Evolutionary conservation across 2,797 vertebrate genomes (phyloP).

Genomic region (Coreius guichenoti): DNA sequence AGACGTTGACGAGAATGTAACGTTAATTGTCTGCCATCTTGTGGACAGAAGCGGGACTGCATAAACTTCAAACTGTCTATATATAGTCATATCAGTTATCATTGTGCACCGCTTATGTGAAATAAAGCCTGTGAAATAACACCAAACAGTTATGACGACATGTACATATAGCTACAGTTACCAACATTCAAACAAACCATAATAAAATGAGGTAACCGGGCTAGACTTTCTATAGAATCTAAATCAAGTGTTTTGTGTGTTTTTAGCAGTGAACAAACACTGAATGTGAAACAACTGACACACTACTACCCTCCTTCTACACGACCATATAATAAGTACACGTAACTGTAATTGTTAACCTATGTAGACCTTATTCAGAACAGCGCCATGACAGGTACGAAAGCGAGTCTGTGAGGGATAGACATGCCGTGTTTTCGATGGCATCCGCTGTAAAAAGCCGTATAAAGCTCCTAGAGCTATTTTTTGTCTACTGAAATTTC

Average conservation of each 20-base stretch:
- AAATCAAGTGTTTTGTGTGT: background rate
- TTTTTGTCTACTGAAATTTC: no score
- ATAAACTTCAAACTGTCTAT: background rate
- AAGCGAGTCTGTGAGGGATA: background rate
- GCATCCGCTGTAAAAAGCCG: no score
- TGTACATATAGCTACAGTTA: background rate
- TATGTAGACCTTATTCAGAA: background rate
- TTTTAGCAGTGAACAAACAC: background rate
- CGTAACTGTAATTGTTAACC: background rate
- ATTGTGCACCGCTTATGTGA: background rate
- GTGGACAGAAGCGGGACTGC: conserved; percentile 5
- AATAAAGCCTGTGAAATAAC: background rate
- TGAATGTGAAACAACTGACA: background rate
- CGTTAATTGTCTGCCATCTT: conserved; percentile 7
- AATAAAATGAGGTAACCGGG: background rate
- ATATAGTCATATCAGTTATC: background rate
- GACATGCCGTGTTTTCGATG: no score
- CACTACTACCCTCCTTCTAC: no score
- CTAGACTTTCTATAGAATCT: background rate
- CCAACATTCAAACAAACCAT: background rate
- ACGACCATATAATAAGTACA: background rate
- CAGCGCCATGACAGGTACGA: no score
- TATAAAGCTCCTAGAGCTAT: no score
- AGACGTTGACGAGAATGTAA: background rate
- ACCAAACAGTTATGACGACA: background rate